Percentiles rank a stretch among this genome's conserved stretches.
Evolutionary conservation across 2,797 vertebrate genomes (phyloP).

Genomic region (Alcedo quadribrachys): DNA sequence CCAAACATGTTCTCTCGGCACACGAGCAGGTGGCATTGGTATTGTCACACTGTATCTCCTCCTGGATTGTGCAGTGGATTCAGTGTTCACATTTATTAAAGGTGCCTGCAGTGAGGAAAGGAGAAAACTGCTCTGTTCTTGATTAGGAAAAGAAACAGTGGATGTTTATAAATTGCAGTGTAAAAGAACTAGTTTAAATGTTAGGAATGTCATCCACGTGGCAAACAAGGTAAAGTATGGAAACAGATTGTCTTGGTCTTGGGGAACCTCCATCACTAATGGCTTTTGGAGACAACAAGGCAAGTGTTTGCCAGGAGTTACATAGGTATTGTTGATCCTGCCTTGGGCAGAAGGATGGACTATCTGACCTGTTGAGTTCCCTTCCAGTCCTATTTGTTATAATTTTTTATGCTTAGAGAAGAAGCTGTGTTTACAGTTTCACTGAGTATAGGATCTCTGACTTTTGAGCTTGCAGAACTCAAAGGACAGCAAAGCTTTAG

Average conservation of each 20-base stretch:
- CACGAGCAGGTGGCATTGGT: background rate
- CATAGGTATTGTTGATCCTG: background rate
- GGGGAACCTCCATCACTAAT: background rate
- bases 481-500: background rate
- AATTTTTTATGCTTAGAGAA: background rate
- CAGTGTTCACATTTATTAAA: background rate
- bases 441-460: background rate
- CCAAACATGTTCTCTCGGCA: background rate
- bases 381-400: background rate
- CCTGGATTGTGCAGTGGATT: background rate
- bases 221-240: background rate
- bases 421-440: background rate
- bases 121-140: background rate
- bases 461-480: background rate
- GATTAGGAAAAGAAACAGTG: background rate
- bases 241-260: background rate
- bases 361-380: background rate
- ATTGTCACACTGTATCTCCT: background rate
- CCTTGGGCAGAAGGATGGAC: background rate
- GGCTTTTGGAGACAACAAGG: background rate
- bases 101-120: background rate
- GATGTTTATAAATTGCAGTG: background rate
- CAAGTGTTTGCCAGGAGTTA: background rate
- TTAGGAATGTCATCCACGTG: background rate
- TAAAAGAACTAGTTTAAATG: background rate